Conservation (phyloP, 1,140 invertebrate species). For the Trachymyrmex septentrionalis region DNA sequence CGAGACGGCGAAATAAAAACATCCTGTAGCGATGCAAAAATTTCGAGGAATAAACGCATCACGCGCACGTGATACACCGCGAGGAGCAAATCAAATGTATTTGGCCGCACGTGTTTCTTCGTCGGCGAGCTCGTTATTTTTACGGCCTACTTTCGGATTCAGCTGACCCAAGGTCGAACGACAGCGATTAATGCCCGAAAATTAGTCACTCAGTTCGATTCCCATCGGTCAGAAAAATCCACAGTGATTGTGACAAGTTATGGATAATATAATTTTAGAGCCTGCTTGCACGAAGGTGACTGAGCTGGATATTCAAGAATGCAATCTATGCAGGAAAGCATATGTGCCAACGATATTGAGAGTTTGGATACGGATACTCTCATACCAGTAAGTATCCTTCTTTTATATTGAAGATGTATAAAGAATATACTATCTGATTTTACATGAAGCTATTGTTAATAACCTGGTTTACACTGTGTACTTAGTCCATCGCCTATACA, state of each 20-base stretch:
- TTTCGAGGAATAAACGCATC: constrained; percentile 75
- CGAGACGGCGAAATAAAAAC: constrained; percentile 85
- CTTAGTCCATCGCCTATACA: too few relatives aligned
- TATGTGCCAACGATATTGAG: constrained; percentile 81
- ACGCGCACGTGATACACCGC: constrained; percentile 15
- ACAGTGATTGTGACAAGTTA: constrained; percentile 40
- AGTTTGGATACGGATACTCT: constrained; percentile 79
- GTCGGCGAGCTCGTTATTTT: constrained; percentile 59
- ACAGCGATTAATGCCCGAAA: constrained; percentile 57
- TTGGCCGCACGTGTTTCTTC: background rate
- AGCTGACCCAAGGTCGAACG: constrained; percentile 70
- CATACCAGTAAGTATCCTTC: constrained; percentile 79
- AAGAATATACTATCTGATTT: background rate
- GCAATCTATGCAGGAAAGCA: constrained; percentile 81
- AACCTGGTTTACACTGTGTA: too few relatives aligned
- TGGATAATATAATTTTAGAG: constrained; percentile 74
- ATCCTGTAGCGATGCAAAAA: constrained; percentile 83
- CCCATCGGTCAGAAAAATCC: constrained; percentile 33
- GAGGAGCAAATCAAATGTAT: constrained; percentile 17
- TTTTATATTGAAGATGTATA: background rate
- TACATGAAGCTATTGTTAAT: background rate
- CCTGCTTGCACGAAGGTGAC: constrained; percentile 54
- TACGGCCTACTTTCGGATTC: constrained; percentile 72
- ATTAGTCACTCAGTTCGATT: constrained; percentile 44
- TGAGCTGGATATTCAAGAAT: constrained; percentile 76